phyloP scores from a whole-genome alignment of 2,888 invertebrate genomes.

The Helleia helle region DNA sequence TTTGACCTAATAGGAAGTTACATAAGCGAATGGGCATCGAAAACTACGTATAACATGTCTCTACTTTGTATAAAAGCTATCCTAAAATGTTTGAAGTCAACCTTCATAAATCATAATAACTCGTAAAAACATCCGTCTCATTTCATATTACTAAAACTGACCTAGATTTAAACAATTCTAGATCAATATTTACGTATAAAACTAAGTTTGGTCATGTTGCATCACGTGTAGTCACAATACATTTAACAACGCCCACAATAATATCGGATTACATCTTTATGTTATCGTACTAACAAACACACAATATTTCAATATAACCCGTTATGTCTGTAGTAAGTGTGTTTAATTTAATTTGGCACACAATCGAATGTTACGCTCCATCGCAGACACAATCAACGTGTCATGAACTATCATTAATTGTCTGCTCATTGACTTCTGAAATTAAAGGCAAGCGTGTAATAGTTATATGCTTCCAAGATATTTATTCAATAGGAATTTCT shows the following conservation, averaged over 20 bases:
- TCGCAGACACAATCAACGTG: conserved; percentile 17
- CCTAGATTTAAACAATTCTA: not conserved
- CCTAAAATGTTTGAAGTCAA: too few species aligned
- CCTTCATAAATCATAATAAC: too few species aligned
- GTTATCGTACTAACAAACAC: not conserved
- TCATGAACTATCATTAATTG: conserved; percentile 29
- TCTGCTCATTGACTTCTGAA: conserved; percentile 10
- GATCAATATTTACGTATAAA: not conserved
- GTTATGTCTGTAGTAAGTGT: not conserved
- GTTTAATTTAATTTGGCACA: conserved; percentile 10
- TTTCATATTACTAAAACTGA: conserved; percentile 1
- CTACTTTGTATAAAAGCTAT: too few species aligned
- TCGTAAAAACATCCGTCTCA: not conserved
- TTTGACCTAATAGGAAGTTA: too few species aligned
- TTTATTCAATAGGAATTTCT: too few species aligned
- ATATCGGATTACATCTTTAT: not conserved
- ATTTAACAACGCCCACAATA: conserved; percentile 2
- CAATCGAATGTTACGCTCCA: conserved; percentile 3
- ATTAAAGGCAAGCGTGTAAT: not conserved
- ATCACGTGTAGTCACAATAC: not conserved
- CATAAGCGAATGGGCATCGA: too few species aligned
- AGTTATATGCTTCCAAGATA: too few species aligned
- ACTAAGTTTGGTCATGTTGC: not conserved
- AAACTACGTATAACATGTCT: too few species aligned
- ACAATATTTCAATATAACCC: conserved; percentile 1